These are phyloP conservation scores for Drosophila bunnanda DNA, from an alignment of 2,888 invertebrate genomes.

Conservation along the genomic window DNA sequence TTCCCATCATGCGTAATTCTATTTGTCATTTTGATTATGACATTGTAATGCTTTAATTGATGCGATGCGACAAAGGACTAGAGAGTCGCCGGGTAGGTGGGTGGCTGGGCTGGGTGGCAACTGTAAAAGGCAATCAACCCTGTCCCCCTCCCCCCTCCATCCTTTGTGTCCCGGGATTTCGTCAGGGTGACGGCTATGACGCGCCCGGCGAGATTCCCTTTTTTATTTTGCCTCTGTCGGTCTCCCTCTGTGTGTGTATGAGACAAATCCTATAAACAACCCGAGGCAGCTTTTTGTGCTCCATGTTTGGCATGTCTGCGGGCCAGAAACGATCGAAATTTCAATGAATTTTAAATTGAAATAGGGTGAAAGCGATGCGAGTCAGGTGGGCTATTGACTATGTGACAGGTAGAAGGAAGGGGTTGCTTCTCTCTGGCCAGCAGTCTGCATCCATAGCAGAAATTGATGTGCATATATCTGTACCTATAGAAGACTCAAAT, in stretches of 20 bases:
- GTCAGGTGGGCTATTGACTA: conserved; percentile 38
- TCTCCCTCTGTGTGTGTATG: conserved; percentile 47
- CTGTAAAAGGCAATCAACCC: conserved; percentile 78
- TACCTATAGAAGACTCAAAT: neutral
- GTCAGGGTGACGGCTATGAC: conserved; percentile 62
- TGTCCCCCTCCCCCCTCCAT: conserved; percentile 21
- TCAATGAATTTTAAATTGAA: conserved; percentile 79
- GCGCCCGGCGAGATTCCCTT: conserved; percentile 50
- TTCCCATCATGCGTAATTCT: conserved; percentile 84
- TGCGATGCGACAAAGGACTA: conserved; percentile 64
- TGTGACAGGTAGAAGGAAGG: conserved; percentile 11
- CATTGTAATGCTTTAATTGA: conserved; percentile 85
- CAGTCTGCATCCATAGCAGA: conserved; percentile 13
- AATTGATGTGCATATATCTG: neutral
- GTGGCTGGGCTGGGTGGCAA: conserved; percentile 50
- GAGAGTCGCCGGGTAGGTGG: neutral
- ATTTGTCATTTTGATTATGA: conserved; percentile 85
- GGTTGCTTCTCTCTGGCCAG: neutral
- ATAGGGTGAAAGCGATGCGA: conserved; percentile 25
- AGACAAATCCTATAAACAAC: conserved; percentile 74
- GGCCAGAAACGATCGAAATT: conserved; percentile 57
- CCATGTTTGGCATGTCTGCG: conserved; percentile 48
- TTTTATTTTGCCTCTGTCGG: conserved; percentile 14
- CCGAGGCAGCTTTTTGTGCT: conserved; percentile 56
- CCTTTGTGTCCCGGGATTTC: conserved; percentile 41